Conservation (phyloP, 2,797 vertebrate genomes). For the Gallinago stenura region DNA sequence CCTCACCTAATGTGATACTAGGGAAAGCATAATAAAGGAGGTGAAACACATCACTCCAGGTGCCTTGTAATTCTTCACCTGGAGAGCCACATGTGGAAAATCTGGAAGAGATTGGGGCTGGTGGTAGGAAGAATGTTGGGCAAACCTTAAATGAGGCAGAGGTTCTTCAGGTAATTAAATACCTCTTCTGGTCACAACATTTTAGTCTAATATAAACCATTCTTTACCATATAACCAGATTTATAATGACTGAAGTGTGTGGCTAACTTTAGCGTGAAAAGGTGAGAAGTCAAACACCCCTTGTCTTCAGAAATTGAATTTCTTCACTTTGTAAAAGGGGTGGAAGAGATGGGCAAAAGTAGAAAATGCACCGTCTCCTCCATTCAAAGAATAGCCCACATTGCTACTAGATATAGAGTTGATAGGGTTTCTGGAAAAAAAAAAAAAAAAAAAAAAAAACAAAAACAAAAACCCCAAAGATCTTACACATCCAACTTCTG, state of each 20-base stretch:
- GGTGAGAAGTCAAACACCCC: background rate
- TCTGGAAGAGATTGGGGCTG: background rate
- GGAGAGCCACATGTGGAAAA: background rate
- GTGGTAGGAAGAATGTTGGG: background rate
- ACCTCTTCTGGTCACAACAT: background rate
- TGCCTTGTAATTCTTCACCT: background rate
- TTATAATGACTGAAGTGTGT: background rate
- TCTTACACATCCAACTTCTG: accelerated
- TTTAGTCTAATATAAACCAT: background rate
- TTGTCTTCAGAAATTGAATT: background rate
- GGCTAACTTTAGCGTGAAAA: background rate
- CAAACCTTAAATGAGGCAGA: background rate
- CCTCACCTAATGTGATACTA: background rate
- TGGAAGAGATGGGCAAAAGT: background rate
- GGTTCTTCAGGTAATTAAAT: background rate
- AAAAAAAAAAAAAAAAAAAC: background rate
- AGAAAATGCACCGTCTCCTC: background rate
- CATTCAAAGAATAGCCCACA: background rate
- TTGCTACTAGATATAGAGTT: background rate
- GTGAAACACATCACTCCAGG: background rate
- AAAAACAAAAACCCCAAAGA: background rate
- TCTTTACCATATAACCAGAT: background rate
- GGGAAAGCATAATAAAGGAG: background rate
- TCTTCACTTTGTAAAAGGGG: background rate
- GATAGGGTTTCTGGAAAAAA: background rate